phyloP scores from a whole-genome alignment of 2,888 invertebrate species.

The Malachius bipustulatus region DNA sequence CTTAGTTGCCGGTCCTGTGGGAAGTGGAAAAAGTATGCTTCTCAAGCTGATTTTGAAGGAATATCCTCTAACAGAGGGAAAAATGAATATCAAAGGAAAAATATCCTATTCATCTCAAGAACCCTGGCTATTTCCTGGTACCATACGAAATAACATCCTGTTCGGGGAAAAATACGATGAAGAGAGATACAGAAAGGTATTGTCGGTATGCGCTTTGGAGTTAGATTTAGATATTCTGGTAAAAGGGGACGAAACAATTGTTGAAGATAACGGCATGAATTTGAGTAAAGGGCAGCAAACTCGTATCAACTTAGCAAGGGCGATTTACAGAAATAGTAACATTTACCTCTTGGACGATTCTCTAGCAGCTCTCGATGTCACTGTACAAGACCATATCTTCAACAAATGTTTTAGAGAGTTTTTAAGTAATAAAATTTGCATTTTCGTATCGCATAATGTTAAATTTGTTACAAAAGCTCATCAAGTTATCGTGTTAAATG shows the following conservation, averaged over 20 bases:
- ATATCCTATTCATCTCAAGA: too few relatives aligned
- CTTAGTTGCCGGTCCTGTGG: too few relatives aligned
- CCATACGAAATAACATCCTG: too few relatives aligned
- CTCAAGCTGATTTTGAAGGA: too few relatives aligned
- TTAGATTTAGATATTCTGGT: constrained; percentile 59
- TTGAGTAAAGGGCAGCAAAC: constrained; percentile 73
- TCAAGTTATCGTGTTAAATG: constrained; percentile 37
- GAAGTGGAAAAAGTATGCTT: too few relatives aligned
- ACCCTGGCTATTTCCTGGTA: too few relatives aligned
- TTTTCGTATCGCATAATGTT: constrained; percentile 35
- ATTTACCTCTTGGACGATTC: constrained; percentile 67
- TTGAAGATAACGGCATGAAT: constrained; percentile 65
- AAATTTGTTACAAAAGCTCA: constrained; percentile 41
- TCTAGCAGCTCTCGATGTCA: constrained; percentile 63
- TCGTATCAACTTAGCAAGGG: constrained; percentile 60
- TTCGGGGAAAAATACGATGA: constrained; percentile 51
- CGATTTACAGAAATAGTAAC: constrained; percentile 59
- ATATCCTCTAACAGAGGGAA: too few relatives aligned
- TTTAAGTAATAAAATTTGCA: constrained; percentile 42
- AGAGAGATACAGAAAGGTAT: constrained; percentile 42
- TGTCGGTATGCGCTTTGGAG: constrained; percentile 47
- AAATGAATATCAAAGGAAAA: too few relatives aligned
- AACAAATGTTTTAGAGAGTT: constrained; percentile 51
- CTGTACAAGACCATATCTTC: constrained; percentile 56
- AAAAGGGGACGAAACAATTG: constrained; percentile 56